phyloP scores from a whole-genome alignment of 92 coral and sea anemone species.

The Phenganax subtilis region DNA sequence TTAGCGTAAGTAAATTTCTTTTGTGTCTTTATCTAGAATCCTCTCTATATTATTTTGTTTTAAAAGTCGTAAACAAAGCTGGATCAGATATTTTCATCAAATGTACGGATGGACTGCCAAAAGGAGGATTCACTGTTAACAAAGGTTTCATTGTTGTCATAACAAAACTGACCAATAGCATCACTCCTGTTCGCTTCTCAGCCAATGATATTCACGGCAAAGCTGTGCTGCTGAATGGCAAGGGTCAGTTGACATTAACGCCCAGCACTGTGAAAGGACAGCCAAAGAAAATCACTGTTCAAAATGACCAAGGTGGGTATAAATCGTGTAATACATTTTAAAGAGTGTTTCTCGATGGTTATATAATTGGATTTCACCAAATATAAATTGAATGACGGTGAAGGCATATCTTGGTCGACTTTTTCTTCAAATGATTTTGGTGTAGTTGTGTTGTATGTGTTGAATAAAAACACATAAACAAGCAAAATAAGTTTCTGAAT shows the following conservation, averaged over 20 bases:
- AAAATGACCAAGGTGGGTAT: slow-evolving; percentile 14
- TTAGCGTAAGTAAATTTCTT: background rate
- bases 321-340: background rate
- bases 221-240: slow-evolving; percentile 60
- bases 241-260: slow-evolving; percentile 35
- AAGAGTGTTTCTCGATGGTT: background rate
- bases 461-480: too few relatives aligned
- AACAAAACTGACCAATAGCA: slow-evolving; percentile 62
- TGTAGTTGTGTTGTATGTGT: too few relatives aligned
- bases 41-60: slow-evolving; percentile 47
- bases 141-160: slow-evolving; percentile 52
- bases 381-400: too few relatives aligned
- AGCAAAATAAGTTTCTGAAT: too few relatives aligned
- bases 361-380: too few relatives aligned
- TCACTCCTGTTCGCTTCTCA: slow-evolving; percentile 53
- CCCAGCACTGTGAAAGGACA: slow-evolving; percentile 57
- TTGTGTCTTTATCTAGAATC: slow-evolving; percentile 1
- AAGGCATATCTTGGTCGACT: too few relatives aligned
- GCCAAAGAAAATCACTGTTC: slow-evolving; percentile 38
- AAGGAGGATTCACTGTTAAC: slow-evolving; percentile 54
- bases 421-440: too few relatives aligned
- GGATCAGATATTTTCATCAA: slow-evolving; percentile 57
- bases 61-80: slow-evolving; percentile 74
- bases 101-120: slow-evolving; percentile 61
- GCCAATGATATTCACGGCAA: slow-evolving; percentile 57